phyloP scores from a whole-genome alignment of 2,113 vertebrate species.

The Ceyx melanurus region DNA sequence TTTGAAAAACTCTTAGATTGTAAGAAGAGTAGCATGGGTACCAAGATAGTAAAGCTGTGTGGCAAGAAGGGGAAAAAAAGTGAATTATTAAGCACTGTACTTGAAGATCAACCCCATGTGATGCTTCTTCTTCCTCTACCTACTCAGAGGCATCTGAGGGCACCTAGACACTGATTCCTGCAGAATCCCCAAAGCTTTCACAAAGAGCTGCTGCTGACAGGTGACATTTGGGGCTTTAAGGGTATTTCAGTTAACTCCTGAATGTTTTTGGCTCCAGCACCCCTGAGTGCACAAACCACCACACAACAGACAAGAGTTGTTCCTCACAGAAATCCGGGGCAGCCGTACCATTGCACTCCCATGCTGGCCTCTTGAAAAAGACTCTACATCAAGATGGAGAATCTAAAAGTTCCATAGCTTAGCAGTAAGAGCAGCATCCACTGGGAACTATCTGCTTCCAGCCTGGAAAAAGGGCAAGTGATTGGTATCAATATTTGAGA shows the following conservation, averaged over 20 bases:
- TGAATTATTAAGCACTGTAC: background rate
- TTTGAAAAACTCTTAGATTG: background rate
- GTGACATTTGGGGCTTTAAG: background rate
- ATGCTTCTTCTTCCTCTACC: background rate
- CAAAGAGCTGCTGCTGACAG: background rate
- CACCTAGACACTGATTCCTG: no score
- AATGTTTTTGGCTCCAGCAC: background rate
- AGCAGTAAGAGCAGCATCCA: slow-evolving; percentile 3
- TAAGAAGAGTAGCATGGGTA: background rate
- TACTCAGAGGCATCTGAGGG: background rate
- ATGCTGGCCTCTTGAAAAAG: slow-evolving; percentile 7
- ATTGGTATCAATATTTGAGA: background rate
- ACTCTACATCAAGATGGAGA: slow-evolving; percentile 24
- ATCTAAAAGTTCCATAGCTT: slow-evolving; percentile 29
- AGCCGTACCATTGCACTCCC: background rate
- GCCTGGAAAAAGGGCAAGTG: slow-evolving; percentile 28
- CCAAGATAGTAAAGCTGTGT: background rate
- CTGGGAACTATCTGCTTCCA: slow-evolving; percentile 11
- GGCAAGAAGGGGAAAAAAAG: background rate
- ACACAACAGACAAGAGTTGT: background rate
- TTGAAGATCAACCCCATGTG: background rate
- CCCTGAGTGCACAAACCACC: background rate
- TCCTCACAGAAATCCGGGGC: slow-evolving; percentile 2
- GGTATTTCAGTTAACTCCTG: background rate
- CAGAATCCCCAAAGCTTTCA: background rate